phyloP scores from a whole-genome alignment of 2,888 invertebrate genomes.

The Philereme transversata region DNA sequence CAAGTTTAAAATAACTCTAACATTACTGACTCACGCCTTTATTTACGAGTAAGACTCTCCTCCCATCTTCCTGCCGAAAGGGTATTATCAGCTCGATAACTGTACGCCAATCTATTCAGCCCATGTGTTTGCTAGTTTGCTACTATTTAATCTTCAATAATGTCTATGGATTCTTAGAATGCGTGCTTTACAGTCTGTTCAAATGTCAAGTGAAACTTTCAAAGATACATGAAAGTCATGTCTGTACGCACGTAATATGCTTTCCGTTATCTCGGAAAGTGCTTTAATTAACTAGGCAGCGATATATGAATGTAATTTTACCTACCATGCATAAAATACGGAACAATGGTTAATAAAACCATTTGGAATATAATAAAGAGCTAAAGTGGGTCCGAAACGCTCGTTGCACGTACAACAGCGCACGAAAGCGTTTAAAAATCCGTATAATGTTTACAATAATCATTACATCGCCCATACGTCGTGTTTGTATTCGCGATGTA shows the following conservation, averaged over 20 bases:
- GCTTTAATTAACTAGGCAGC: constrained; percentile 19
- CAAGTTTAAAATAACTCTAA: constrained; percentile 73
- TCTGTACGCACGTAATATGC: background rate
- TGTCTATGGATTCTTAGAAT: constrained; percentile 38
- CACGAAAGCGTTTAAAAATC: constrained; percentile 51
- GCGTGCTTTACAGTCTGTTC: constrained; percentile 28
- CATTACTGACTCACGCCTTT: constrained; percentile 69
- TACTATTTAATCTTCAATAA: constrained; percentile 41
- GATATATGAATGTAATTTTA: constrained; percentile 19
- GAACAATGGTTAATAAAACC: constrained; percentile 38
- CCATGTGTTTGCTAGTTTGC: constrained; percentile 39
- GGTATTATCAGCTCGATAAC: constrained; percentile 48
- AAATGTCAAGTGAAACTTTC: constrained; percentile 13
- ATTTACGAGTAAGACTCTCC: constrained; percentile 68
- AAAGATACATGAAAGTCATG: background rate
- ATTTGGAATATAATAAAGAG: constrained; percentile 38
- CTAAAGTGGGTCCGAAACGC: constrained; percentile 24
- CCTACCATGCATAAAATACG: constrained; percentile 22
- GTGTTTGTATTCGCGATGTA: constrained; percentile 67
- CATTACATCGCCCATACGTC: constrained; percentile 57
- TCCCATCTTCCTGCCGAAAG: constrained; percentile 54
- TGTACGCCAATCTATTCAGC: constrained; percentile 50
- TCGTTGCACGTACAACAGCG: constrained; percentile 35
- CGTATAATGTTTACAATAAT: constrained; percentile 66
- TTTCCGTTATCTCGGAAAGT: constrained; percentile 1